These are phyloP conservation scores for Lymantria dispar DNA, from an alignment of 2,888 invertebrate species.

Conservation along the genomic window DNA sequence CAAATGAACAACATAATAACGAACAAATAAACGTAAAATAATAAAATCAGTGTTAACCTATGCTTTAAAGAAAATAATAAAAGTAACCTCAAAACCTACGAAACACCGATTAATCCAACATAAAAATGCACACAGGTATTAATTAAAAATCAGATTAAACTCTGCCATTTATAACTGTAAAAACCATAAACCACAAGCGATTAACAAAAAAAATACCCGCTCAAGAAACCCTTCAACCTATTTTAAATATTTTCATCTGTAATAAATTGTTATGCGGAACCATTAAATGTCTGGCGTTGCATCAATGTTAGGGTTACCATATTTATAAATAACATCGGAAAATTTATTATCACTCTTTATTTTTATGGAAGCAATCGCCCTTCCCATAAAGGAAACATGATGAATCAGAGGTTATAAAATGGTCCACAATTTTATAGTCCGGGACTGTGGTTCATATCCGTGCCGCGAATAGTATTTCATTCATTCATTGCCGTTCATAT, in stretches of 20 bases:
- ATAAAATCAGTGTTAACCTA: not conserved
- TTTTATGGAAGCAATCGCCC: too few species aligned
- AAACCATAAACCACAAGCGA: slow-evolving; percentile 3
- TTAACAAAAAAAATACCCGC: slow-evolving; percentile 2
- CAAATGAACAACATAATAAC: too few species aligned
- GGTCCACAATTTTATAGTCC: too few species aligned
- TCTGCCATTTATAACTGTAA: not conserved
- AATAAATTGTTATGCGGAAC: slow-evolving; percentile 29
- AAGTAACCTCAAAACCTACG: not conserved
- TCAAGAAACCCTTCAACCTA: slow-evolving; percentile 8
- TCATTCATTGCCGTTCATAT: too few species aligned
- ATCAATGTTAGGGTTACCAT: slow-evolving; percentile 6
- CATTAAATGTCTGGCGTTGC: slow-evolving; percentile 10
- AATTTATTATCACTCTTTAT: too few species aligned
- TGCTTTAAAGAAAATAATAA: not conserved
- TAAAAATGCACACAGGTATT: not conserved
- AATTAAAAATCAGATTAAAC: not conserved
- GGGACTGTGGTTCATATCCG: too few species aligned
- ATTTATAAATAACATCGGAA: not conserved
- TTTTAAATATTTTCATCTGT: slow-evolving; percentile 13
- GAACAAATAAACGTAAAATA: too few species aligned
- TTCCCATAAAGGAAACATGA: too few species aligned
- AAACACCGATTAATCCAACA: not conserved
- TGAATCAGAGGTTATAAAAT: too few species aligned
- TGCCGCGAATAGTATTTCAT: too few species aligned